These are phyloP conservation scores for Mastacembelus armatus DNA, from an alignment of 2,797 vertebrate species.

Conservation along the genomic window DNA sequence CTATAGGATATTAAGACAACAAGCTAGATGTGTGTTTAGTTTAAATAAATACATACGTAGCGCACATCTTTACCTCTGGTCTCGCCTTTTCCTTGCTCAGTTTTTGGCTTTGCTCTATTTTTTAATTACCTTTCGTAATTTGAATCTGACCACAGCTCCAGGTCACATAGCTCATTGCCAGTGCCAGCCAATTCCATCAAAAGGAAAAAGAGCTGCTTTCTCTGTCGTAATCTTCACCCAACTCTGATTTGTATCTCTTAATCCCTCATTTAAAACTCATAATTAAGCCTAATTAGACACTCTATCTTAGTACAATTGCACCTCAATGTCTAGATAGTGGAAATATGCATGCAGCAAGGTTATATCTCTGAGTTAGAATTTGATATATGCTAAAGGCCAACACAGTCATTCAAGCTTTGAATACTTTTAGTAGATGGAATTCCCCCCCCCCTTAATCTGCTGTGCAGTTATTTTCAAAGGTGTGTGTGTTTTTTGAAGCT, in stretches of 20 bases:
- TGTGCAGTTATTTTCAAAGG: constrained; percentile 54
- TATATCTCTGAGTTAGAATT: constrained; percentile 65
- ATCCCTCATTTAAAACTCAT: constrained; percentile 80
- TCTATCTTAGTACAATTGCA: constrained; percentile 67
- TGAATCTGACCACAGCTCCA: constrained; percentile 25
- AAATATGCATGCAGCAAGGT: constrained; percentile 73
- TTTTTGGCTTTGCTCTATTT: constrained; percentile 43
- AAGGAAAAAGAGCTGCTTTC: constrained; percentile 45
- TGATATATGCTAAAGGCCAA: constrained; percentile 72
- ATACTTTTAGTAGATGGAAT: constrained; percentile 53
- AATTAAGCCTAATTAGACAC: constrained; percentile 81
- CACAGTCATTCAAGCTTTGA: constrained; percentile 65
- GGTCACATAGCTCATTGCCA: constrained; percentile 49
- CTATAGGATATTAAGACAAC: constrained; percentile 31
- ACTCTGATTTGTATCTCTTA: constrained; percentile 75
- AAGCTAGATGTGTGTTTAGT: neutral
- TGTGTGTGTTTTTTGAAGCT: constrained; percentile 30
- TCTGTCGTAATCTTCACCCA: constrained; percentile 70
- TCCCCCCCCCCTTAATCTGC: constrained; percentile 41
- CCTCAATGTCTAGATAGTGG: constrained; percentile 70
- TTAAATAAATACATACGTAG: constrained; percentile 28
- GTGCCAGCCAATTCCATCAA: constrained; percentile 52
- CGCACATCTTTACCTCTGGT: constrained; percentile 11
- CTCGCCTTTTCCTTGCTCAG: constrained; percentile 26
- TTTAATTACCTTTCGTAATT: constrained; percentile 37